Evolutionary conservation across 2,797 vertebrate genomes (phyloP).

Genomic region (Loris lydekkerianus): DNA sequence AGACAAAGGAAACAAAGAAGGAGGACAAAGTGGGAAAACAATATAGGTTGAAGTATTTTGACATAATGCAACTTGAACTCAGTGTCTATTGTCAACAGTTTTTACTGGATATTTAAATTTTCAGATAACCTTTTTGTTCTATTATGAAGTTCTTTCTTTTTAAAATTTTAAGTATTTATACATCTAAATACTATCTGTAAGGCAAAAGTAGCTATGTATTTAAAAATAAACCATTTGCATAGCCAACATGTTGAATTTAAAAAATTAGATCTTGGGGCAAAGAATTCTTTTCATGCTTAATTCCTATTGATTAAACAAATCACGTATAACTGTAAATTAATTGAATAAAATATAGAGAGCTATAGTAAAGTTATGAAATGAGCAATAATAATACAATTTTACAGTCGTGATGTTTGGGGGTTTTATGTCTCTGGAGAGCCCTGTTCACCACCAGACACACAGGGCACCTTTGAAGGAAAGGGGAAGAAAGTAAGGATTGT

Average conservation of each 20-base stretch:
- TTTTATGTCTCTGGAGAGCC: neutral
- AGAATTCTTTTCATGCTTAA: neutral
- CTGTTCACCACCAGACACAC: slow-evolving; percentile 20
- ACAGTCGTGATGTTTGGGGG: neutral
- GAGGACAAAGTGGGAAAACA: slow-evolving; percentile 47
- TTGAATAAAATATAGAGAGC: neutral
- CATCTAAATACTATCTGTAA: neutral
- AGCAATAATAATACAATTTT: neutral
- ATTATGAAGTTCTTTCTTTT: neutral
- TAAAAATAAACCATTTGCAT: slow-evolving; percentile 35
- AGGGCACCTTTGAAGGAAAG: slow-evolving; percentile 9
- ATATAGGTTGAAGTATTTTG: slow-evolving; percentile 57
- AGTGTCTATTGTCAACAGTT: neutral
- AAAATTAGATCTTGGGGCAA: neutral
- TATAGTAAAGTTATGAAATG: neutral
- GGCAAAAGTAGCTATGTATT: neutral
- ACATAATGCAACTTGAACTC: slow-evolving; percentile 26
- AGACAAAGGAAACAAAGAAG: neutral
- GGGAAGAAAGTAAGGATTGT: slow-evolving; percentile 56
- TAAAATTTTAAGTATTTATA: slow-evolving; percentile 12
- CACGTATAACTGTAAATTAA: neutral
- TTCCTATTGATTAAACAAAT: slow-evolving; percentile 14
- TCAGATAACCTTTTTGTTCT: neutral
- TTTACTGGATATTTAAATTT: slow-evolving; percentile 62
- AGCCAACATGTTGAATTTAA: neutral